These are phyloP conservation scores for Ispidina lecontei DNA, from an alignment of 2,797 vertebrate species.

Conservation along the genomic window DNA sequence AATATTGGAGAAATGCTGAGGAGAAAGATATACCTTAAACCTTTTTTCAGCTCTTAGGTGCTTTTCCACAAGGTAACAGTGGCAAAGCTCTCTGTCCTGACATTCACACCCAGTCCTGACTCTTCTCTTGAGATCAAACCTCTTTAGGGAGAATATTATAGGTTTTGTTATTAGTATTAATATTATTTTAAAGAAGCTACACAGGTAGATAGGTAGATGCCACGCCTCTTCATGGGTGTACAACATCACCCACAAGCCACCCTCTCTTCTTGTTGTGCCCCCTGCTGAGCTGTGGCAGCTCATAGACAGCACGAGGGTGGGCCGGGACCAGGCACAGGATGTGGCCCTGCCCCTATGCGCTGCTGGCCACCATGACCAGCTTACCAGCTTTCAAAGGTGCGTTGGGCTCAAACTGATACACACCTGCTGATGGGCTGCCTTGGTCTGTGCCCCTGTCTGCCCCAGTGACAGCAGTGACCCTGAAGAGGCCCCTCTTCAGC, in stretches of 20 bases:
- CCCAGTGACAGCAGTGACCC: background rate
- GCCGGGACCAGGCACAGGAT: accelerated
- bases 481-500: accelerated
- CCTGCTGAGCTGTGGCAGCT: accelerated
- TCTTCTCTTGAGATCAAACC: background rate
- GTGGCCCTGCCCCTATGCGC: accelerated
- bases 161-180: background rate
- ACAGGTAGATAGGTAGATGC: accelerated
- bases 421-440: no score
- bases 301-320: accelerated
- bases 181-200: background rate
- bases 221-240: accelerated
- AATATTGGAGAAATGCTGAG: background rate
- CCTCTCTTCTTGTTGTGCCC: accelerated
- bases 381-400: background rate
- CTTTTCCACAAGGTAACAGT: background rate
- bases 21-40: background rate
- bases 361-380: accelerated
- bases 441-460: accelerated
- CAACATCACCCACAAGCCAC: accelerated
- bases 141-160: background rate
- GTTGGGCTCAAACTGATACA: background rate
- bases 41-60: background rate
- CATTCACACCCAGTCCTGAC: background rate
- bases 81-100: background rate